Conservation (phyloP, 1,140 invertebrate genomes). For the Apolygus lucorum region DNA sequence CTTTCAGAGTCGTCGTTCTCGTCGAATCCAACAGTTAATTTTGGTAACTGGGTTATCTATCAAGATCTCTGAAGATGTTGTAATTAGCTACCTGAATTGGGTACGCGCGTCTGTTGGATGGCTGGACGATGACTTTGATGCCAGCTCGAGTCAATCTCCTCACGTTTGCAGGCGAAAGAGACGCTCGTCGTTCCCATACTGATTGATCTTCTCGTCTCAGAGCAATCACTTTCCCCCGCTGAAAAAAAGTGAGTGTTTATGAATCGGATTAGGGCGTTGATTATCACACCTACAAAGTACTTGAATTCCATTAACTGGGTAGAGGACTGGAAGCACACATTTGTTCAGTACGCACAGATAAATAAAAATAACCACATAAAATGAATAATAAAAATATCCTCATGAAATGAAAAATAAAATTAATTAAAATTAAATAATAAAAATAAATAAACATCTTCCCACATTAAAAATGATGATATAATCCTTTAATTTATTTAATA, state of each 20-base stretch:
- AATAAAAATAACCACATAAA: not conserved
- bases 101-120: constrained; percentile 93
- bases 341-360: not conserved
- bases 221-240: constrained; percentile 57
- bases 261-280: not conserved
- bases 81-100: constrained; percentile 77
- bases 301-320: not conserved
- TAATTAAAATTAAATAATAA: too few relatives aligned
- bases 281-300: not conserved
- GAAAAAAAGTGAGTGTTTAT: constrained; percentile 18
- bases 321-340: not conserved
- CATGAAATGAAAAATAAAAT: too few relatives aligned
- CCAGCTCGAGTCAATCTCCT: constrained; percentile 74
- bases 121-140: constrained; percentile 93
- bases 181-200: constrained; percentile 95
- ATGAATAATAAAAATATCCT: too few relatives aligned
- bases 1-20: too few relatives aligned
- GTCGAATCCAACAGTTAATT: too few relatives aligned
- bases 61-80: too few relatives aligned
- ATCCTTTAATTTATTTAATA: too few relatives aligned
- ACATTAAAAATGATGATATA: too few relatives aligned
- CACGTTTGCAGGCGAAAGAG: constrained; percentile 87
- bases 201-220: constrained; percentile 89
- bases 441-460: too few relatives aligned
- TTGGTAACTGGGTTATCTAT: too few relatives aligned